Base-by-base conservation (phyloP, 2,113 vertebrate genomes). In the Grammomys dolichurus region DNA sequence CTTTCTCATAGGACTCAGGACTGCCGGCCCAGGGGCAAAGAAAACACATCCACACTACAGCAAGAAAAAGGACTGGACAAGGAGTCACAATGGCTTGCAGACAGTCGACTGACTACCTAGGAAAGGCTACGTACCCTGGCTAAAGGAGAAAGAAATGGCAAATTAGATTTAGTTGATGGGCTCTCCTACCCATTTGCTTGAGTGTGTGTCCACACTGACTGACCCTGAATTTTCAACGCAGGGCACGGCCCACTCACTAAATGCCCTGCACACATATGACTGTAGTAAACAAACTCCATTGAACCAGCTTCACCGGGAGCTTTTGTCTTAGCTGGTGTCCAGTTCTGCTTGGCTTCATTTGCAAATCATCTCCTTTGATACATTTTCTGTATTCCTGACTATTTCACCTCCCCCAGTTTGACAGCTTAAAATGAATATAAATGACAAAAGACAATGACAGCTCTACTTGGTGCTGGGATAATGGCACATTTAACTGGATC, bases 401-500 rank as follows among this genome's bases (percentile, higher is more conserved):
- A 5, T 69, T 92, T 92, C 14, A 48, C 11, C n/a, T 43, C 58
- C 14, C 67, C 14, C 31, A 80, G 2, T 65, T 51, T 88, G 70
- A 87, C 75, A 78, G 16, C 43, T 13, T 46, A 91, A 78, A 81
- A 24, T 72, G 43, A 94, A 95, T 33, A 95, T 72, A 86, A 93
- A 89, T 92, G 85, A 91, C 31, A 69, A 92, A 84, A 91, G 26
- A 87, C 86, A 86, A 19, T 3, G 14, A 72, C 43, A 94, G 77
- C 89, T 31, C 40, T 63, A 24, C 84, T 76, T 33, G 48, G 12
- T 51, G 24, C 46, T 6, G 26, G 76, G 36, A 26, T 8, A 17
- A 87, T 67, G 70, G 31, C 60, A 69, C 36, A 84, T 84, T 91
- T 91, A 76, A 88, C 85, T 81, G 91, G 91, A 86, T 7, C 8